These are phyloP conservation scores for Eolophus roseicapilla DNA, from an alignment of 2,113 vertebrate genomes.

Conservation along the genomic window DNA sequence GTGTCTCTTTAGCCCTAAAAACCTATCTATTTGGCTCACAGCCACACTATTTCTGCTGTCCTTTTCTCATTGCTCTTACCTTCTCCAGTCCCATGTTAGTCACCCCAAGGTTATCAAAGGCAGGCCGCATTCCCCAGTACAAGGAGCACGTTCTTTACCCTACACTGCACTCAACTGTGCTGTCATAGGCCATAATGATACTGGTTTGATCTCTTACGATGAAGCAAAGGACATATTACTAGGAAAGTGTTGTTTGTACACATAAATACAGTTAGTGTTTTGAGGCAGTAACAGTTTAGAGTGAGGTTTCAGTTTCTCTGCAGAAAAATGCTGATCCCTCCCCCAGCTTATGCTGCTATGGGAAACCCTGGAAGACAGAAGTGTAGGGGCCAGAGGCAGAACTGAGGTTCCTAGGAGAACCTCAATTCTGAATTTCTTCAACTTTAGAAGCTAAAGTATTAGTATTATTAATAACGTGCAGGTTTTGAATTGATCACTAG, in stretches of 20 bases:
- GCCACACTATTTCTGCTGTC: background rate
- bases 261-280: background rate
- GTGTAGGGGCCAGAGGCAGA: background rate
- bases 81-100: background rate
- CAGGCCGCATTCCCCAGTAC: background rate
- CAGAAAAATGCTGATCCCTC: background rate
- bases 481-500: background rate
- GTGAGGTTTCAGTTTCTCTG: background rate
- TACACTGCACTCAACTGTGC: background rate
- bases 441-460: background rate
- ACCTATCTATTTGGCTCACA: accelerated
- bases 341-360: background rate
- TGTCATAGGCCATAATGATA: background rate
- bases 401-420: background rate
- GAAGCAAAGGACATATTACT: background rate
- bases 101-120: background rate
- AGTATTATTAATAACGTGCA: background rate
- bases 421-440: background rate
- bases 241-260: background rate
- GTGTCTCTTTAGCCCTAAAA: background rate
- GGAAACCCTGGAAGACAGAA: background rate
- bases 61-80: background rate
- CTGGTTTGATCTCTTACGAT: background rate
- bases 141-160: background rate
- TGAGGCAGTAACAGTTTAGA: background rate